These are phyloP conservation scores for Andrena flavipes DNA, from an alignment of 2,888 invertebrate genomes.

Conservation along the genomic window DNA sequence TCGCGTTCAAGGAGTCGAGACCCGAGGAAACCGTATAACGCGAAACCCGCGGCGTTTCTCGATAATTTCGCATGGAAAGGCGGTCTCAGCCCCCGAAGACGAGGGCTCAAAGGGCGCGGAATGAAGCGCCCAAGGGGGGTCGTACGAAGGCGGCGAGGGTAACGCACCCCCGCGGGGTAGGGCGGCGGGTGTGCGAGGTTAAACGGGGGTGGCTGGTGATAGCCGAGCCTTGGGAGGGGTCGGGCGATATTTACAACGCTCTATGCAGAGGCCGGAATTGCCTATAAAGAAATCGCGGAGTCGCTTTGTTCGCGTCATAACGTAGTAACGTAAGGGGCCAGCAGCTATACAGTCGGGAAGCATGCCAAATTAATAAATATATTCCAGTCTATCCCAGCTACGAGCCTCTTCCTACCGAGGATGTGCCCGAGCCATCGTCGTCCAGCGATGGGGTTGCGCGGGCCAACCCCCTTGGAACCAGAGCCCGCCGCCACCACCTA, in stretches of 20 bases:
- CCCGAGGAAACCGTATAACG: neutral
- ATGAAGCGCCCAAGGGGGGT: slow-evolving; percentile 42
- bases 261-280: slow-evolving; percentile 83
- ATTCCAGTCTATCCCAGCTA: slow-evolving; percentile 78
- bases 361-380: slow-evolving; percentile 85
- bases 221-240: slow-evolving; percentile 34
- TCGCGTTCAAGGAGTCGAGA: slow-evolving; percentile 1
- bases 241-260: slow-evolving; percentile 82
- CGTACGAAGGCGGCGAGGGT: slow-evolving; percentile 28
- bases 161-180: slow-evolving; percentile 36
- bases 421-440: slow-evolving; percentile 26
- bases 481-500: slow-evolving; percentile 39
- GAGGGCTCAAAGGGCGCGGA: slow-evolving; percentile 39
- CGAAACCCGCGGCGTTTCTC: slow-evolving; percentile 18
- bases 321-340: slow-evolving; percentile 82
- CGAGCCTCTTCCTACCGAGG: slow-evolving; percentile 32
- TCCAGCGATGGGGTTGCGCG: slow-evolving; percentile 27
- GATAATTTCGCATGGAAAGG: slow-evolving; percentile 4
- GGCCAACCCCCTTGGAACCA: slow-evolving; percentile 37
- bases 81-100: slow-evolving; percentile 42
- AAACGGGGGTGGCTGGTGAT: slow-evolving; percentile 58
- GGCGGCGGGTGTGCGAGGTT: slow-evolving; percentile 10
- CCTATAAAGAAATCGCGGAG: slow-evolving; percentile 84
- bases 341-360: slow-evolving; percentile 80
- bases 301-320: slow-evolving; percentile 84